phyloP scores from a whole-genome alignment of 1,140 invertebrate species.

The Rhyacophila brunnea region DNA sequence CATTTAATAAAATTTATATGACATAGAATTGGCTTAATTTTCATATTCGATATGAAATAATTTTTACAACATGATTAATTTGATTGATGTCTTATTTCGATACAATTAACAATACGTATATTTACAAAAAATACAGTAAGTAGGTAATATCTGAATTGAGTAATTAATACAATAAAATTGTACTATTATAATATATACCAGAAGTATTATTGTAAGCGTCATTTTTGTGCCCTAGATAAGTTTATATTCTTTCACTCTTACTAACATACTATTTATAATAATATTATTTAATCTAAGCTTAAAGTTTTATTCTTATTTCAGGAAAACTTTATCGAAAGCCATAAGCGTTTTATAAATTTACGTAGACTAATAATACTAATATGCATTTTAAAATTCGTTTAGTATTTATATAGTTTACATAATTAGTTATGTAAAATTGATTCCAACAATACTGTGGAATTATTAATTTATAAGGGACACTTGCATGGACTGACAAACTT shows the following conservation, averaged over 20 bases:
- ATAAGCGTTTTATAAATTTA: slow-evolving; percentile 26
- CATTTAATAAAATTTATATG: too few relatives aligned
- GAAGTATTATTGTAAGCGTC: slow-evolving; percentile 36
- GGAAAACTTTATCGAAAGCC: slow-evolving; percentile 26
- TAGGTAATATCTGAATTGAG: too few relatives aligned
- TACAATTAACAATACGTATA: too few relatives aligned
- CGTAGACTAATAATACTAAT: slow-evolving; percentile 16
- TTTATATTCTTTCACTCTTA: slow-evolving; percentile 21
- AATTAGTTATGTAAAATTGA: not conserved
- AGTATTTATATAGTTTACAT: not conserved
- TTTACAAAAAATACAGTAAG: too few relatives aligned
- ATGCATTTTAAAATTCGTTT: slow-evolving; percentile 23
- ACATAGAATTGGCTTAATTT: too few relatives aligned
- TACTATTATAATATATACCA: slow-evolving; percentile 10
- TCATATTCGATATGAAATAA: too few relatives aligned
- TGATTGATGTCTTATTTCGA: too few relatives aligned
- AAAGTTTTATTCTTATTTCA: slow-evolving; percentile 19
- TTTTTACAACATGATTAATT: too few relatives aligned
- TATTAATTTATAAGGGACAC: slow-evolving; percentile 35
- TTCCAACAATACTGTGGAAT: too few relatives aligned
- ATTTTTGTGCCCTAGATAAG: slow-evolving; percentile 35
- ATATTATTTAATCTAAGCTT: slow-evolving; percentile 13
- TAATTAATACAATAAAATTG: slow-evolving; percentile 5
- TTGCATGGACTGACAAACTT: slow-evolving; percentile 23
- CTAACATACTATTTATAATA: slow-evolving; percentile 16